Conservation (phyloP, 2,797 vertebrate genomes). For the Setipinna tenuifilis region DNA sequence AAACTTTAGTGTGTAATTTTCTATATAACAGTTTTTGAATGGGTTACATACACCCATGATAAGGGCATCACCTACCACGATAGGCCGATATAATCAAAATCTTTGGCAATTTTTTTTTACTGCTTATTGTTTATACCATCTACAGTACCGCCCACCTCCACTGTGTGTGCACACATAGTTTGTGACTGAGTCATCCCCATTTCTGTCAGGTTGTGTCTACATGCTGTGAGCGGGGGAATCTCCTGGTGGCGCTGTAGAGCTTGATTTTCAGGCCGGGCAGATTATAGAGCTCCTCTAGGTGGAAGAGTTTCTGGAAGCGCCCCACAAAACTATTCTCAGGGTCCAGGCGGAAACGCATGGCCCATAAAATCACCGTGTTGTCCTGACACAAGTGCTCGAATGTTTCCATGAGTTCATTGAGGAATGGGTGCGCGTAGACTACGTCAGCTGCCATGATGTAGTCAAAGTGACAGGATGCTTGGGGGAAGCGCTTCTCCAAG, state of each 20-base stretch:
- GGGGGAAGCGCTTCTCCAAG: conserved; percentile 84
- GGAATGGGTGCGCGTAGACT: conserved; percentile 88
- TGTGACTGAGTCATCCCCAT: too few relatives aligned
- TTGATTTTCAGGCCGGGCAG: conserved; percentile 90
- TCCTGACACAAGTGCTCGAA: conserved; percentile 89
- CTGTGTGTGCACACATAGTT: too few relatives aligned
- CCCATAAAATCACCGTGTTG: conserved; percentile 90
- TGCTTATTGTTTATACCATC: too few relatives aligned
- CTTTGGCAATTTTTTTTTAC: too few relatives aligned
- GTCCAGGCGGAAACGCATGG: conserved; percentile 91
- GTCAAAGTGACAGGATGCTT: conserved; percentile 79
- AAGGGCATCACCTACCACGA: too few relatives aligned
- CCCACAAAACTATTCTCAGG: conserved; percentile 88
- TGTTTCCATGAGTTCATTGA: conserved; percentile 88
- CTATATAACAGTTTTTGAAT: too few relatives aligned
- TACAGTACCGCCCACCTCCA: too few relatives aligned
- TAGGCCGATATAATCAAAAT: too few relatives aligned
- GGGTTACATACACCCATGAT: too few relatives aligned
- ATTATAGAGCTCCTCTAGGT: conserved; percentile 84
- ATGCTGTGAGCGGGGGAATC: conserved; percentile 34
- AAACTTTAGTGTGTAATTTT: too few relatives aligned
- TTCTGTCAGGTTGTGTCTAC: background rate
- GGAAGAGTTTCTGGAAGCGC: conserved; percentile 81
- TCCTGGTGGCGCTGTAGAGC: conserved; percentile 85
- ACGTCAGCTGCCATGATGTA: conserved; percentile 95